These are phyloP conservation scores for Poecilia velifera DNA, from an alignment of 2,797 vertebrate genomes.

Conservation along the genomic window DNA sequence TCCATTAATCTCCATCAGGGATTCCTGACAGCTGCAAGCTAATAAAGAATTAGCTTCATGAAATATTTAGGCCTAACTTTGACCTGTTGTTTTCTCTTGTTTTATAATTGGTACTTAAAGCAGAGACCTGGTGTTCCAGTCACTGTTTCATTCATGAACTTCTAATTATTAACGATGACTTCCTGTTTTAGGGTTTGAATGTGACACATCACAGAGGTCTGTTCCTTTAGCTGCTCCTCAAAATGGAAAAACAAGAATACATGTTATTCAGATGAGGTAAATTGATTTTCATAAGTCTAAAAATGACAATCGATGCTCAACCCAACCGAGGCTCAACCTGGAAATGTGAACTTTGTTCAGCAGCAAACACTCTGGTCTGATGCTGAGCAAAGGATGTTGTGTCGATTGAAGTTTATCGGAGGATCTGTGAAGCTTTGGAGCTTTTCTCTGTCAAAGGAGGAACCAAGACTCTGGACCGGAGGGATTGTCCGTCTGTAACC, in stretches of 20 bases:
- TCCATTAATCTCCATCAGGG: background rate
- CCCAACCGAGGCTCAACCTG: background rate
- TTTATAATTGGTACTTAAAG: background rate
- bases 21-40: background rate
- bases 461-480: background rate
- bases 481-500: background rate
- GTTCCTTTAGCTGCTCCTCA: background rate
- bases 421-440: background rate
- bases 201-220: background rate
- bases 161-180: background rate
- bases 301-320: background rate
- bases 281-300: background rate
- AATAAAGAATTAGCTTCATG: background rate
- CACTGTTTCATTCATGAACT: background rate
- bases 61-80: background rate
- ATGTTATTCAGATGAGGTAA: background rate
- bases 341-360: background rate
- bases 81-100: background rate
- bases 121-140: background rate
- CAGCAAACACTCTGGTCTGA: background rate
- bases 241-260: background rate
- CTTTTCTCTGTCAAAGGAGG: background rate
- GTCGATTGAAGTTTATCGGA: background rate
- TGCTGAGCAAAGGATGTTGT: background rate
- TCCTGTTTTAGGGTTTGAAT: background rate